phyloP scores from a whole-genome alignment of 2,113 vertebrate genomes.

The Myiozetetes cayanensis region DNA sequence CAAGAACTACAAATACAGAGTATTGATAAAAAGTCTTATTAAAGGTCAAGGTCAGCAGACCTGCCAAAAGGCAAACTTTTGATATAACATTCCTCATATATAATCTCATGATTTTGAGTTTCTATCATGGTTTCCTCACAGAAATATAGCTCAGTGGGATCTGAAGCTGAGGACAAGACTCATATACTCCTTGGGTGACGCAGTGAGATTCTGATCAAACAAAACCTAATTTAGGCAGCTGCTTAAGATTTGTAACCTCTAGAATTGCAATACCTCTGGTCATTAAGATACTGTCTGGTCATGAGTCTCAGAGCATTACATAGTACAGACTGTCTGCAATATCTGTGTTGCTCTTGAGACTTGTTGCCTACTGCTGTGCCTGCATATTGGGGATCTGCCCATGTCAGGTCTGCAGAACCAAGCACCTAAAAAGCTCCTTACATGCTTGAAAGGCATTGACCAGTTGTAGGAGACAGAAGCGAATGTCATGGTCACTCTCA shows the following conservation, averaged over 20 bases:
- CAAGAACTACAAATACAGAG: background rate
- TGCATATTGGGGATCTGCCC: background rate
- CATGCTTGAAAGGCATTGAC: background rate
- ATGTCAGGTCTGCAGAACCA: background rate
- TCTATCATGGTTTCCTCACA: background rate
- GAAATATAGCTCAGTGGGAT: background rate
- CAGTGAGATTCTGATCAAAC: background rate
- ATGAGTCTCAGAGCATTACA: background rate
- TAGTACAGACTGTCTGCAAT: background rate
- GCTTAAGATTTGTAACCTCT: background rate
- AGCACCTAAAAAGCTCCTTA: background rate
- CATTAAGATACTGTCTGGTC: background rate
- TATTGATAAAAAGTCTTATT: background rate
- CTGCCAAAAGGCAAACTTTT: background rate
- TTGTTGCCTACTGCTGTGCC: background rate
- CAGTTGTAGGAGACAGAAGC: background rate
- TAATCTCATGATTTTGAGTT: background rate
- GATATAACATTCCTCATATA: background rate
- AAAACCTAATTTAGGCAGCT: background rate
- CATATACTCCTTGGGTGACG: rapidly evolving
- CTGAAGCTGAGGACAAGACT: background rate
- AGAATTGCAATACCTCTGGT: background rate
- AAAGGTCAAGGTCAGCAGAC: background rate
- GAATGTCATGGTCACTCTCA: background rate
- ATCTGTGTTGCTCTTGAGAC: background rate